phyloP scores from a whole-genome alignment of 2,888 invertebrate genomes.

The Catocala fraxini region DNA sequence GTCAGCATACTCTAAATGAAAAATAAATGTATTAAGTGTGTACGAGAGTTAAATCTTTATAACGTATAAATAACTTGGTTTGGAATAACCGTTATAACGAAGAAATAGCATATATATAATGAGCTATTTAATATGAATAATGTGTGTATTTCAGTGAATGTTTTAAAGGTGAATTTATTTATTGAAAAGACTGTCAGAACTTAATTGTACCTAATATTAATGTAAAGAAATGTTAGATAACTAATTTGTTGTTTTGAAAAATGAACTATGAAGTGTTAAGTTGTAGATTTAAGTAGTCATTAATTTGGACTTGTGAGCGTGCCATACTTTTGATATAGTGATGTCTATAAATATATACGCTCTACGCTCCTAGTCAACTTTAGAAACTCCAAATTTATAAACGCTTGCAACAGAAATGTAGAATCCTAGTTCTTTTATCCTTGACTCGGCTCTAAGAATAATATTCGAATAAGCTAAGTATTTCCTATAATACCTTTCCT shows the following conservation, averaged over 20 bases:
- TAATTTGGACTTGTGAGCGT: slow-evolving; percentile 18
- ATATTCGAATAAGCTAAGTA: slow-evolving; percentile 10
- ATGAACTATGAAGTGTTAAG: slow-evolving; percentile 33
- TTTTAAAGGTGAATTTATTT: slow-evolving; percentile 58
- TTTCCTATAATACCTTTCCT: slow-evolving; percentile 23
- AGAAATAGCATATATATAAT: slow-evolving; percentile 22
- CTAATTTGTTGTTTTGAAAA: slow-evolving; percentile 41
- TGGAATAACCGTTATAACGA: slow-evolving; percentile 29
- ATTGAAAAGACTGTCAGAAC: slow-evolving; percentile 66
- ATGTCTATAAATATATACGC: slow-evolving; percentile 13
- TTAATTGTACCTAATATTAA: slow-evolving; percentile 52
- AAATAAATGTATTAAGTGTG: slow-evolving; percentile 27
- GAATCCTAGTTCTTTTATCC: slow-evolving; percentile 27
- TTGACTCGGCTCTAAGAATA: slow-evolving; percentile 15
- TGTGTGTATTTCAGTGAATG: slow-evolving; percentile 46
- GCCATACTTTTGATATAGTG: slow-evolving; percentile 3
- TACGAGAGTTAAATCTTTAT: slow-evolving; percentile 27
- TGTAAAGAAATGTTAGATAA: slow-evolving; percentile 44
- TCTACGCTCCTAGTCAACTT: slow-evolving; percentile 20
- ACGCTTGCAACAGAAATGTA: slow-evolving; percentile 34
- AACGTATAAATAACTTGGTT: slow-evolving; percentile 40
- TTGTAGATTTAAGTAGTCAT: slow-evolving; percentile 31
- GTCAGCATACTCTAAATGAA: slow-evolving; percentile 8
- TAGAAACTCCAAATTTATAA: slow-evolving; percentile 37
- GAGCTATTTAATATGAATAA: slow-evolving; percentile 34